Evolutionary conservation across 1,140 invertebrate species (phyloP), one percentile per base, ranked within the genome.

Genomic region (Ladona fulva): DNA sequence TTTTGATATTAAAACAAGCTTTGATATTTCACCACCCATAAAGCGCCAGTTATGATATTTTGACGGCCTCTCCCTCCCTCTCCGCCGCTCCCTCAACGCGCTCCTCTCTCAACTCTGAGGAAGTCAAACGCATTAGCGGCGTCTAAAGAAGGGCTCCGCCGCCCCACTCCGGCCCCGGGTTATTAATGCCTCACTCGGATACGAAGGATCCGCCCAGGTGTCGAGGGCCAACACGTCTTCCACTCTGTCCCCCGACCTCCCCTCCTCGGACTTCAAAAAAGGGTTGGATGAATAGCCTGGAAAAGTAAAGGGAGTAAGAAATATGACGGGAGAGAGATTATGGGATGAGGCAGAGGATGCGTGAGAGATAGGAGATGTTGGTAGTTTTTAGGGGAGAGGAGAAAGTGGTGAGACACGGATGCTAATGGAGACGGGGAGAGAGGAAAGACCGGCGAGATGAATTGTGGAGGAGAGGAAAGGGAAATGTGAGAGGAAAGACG

Each of bases 141-240:
- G 52, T 6, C 52, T 19, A 5, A 66, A 66, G 52, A 66, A 22
- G 52, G 16, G 5, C 14, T 16, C 16, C 52, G n/a, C n/a, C n/a
- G 1, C 52, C 52, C 52, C n/a, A 16, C n/a, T 66, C 52, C 52
- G 5, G 52, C 3, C 3, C 52, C 52, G 52, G 52, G 52, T 66
- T 66, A 66, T 66, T 66, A 66, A 66, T 66, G 52, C 52, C 52
- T 66, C n/a, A 66, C 52, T 66, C 52, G 52, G n/a, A 6, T 66
- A 12, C 52, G 52, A 66, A 66, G 52, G 52, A 66, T 66, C 14
- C 52, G 52, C 52, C 52, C 52, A 66, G 52, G 52, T 66, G 52
- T 66, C 52, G 52, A 66, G 52, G 52, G 52, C 52, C 52, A 12
- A 66, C 52, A 66, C 52, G n/a, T 66, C 52, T 22, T 12, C 52